Evolutionary conservation across 2,888 invertebrate genomes (phyloP).

Genomic region (Zygogramma bicolorata): DNA sequence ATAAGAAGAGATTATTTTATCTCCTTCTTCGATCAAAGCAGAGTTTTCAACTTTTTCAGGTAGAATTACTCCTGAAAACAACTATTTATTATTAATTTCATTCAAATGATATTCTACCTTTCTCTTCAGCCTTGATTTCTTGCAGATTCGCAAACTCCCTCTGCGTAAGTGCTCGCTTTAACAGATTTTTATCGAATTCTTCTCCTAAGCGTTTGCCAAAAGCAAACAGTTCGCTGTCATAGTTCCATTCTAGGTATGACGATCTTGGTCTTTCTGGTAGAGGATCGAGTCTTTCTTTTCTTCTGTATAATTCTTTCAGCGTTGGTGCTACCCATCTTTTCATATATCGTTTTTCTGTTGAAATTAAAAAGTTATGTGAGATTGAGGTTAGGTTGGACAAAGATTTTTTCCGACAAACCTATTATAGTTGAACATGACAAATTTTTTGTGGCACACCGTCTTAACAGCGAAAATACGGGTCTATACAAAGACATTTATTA

Average conservation of each 20-base stretch:
- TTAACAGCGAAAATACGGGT: conserved; percentile 2
- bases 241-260: conserved; percentile 87
- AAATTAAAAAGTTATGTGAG: background rate
- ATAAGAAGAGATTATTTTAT: conserved; percentile 74
- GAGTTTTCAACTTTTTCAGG: conserved; percentile 71
- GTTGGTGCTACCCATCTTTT: conserved; percentile 80
- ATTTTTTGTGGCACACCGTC: background rate
- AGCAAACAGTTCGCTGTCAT: conserved; percentile 87
- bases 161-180: conserved; percentile 84
- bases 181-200: conserved; percentile 77
- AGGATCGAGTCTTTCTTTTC: conserved; percentile 71
- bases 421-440: background rate
- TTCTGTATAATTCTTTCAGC: conserved; percentile 72
- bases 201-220: conserved; percentile 89
- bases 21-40: conserved; percentile 77
- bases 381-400: background rate
- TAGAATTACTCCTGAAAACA: conserved; percentile 19
- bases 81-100: background rate
- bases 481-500: background rate
- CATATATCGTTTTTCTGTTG: conserved; percentile 48
- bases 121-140: conserved; percentile 71
- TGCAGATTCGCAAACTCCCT: conserved; percentile 82
- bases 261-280: conserved; percentile 72
- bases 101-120: conserved; percentile 37
- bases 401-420: background rate